A percentile compares a stretch with the other conserved stretches of the same genome.
Conservation (phyloP, 1,140 invertebrate genomes). For the Lethrus apterus region DNA sequence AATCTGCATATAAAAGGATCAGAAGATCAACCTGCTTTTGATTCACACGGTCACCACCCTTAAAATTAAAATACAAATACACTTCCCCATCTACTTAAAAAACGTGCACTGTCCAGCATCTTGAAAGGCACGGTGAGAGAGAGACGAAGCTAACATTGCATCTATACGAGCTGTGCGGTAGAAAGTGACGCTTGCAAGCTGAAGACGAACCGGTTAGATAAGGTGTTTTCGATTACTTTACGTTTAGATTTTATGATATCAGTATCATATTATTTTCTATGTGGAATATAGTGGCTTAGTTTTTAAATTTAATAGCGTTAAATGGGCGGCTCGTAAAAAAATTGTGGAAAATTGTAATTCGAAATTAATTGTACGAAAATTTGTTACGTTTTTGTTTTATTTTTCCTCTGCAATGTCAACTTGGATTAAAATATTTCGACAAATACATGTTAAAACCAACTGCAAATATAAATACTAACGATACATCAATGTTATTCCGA, state of each 20-base stretch:
- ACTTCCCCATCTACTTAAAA: conserved; percentile 30
- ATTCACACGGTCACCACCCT: conserved; percentile 33
- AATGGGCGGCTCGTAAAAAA: too few relatives aligned
- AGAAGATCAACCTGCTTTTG: conserved; percentile 30
- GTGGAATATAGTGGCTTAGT: too few relatives aligned
- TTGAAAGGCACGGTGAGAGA: conserved; percentile 18
- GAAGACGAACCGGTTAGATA: conserved; percentile 30
- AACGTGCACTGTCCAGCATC: conserved; percentile 15
- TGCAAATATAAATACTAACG: conserved; percentile 9
- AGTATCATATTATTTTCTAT: too few relatives aligned
- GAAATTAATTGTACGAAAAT: too few relatives aligned
- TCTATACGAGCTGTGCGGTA: conserved; percentile 21
- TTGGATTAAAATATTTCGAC: conserved; percentile 14
- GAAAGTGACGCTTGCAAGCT: conserved; percentile 24
- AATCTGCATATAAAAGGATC: conserved; percentile 31
- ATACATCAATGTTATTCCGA: conserved; percentile 5
- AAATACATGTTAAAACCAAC: conserved; percentile 9
- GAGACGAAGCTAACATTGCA: conserved; percentile 23
- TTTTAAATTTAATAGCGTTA: too few relatives aligned
- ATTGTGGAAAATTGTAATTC: too few relatives aligned
- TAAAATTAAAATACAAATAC: conserved; percentile 20
- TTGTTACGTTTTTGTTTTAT: too few relatives aligned
- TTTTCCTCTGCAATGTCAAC: too few relatives aligned
- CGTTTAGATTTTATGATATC: too few relatives aligned
- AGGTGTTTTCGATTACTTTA: conserved; percentile 24